Base-by-base conservation (phyloP, 2,113 vertebrate species). In the Ascaphus truei region DNA sequence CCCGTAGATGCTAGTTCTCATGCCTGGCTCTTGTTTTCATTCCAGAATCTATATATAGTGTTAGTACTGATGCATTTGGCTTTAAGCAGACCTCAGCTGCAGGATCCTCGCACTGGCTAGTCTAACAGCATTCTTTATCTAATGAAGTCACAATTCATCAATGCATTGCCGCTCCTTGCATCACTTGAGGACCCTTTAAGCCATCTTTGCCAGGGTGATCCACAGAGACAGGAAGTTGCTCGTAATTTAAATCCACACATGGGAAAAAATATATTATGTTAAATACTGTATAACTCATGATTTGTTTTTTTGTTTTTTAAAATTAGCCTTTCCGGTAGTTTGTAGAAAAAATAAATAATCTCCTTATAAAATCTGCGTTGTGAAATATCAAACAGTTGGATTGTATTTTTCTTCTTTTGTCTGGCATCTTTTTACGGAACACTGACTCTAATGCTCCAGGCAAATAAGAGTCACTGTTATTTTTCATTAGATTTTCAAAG, bases 371-470 rank as follows among this genome's bases (percentile, higher is more conserved):
- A 41, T 23, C 58, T 25, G 60, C 51, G 63, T 5, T 59, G 51
- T 53, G 15, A 67, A 60, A 43, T 78, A 66, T 20, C 1, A 26
- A 73, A 55, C 69, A 61, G n/a, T 48, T 1, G 22, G 33, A 13
- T 29, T 74, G 65, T 72, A 48, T 27, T 50, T 59, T 33, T 61
- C 2, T 1, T 47, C 18, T 27, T 58, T 29, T 33, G 63, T 71
- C 60, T 71, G 74, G 31, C 73, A 59, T 77, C 74, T 62, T 77
- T 60, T 86, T 80, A 79, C 58, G 56, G 73, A 80, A 83, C 75
- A 78, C 69, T 84, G 81, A 75, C 68, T 85, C 80, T 74, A 68
- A 39, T 53, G 79, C 79, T 79, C 43, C 75, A 79, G 75, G 77
- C 72, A 30, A 81, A 50, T 41, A 53, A 81, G 76, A 79, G 63